Conservation (phyloP, 2,797 vertebrate species). For the Alca torda region DNA sequence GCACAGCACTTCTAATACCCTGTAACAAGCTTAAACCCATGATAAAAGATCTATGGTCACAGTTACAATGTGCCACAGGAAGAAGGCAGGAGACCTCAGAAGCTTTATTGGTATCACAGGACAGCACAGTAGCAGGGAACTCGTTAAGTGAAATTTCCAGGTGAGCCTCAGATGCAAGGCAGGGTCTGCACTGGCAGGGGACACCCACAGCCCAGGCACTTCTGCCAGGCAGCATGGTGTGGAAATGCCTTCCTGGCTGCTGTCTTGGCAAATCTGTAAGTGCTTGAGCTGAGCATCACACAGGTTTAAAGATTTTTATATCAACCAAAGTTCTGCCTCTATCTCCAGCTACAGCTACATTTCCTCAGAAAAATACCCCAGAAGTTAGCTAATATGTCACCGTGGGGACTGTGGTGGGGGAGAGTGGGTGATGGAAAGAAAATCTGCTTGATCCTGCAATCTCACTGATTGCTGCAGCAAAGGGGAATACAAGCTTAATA, state of each 20-base stretch:
- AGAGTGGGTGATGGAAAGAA: not conserved
- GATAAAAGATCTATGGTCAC: not conserved
- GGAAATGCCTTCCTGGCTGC: not conserved
- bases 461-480: not conserved
- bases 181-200: accelerated
- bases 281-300: not conserved
- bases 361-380: not conserved
- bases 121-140: not conserved
- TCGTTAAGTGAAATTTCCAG: not conserved
- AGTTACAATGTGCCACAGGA: not conserved
- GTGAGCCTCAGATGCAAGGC: not conserved
- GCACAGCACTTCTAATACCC: not conserved
- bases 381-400: not conserved
- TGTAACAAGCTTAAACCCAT: conserved; percentile 15
- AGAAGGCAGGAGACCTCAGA: not conserved
- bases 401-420: not conserved
- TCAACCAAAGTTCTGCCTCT: not conserved
- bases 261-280: not conserved
- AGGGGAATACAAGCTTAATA: not conserved
- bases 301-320: not conserved
- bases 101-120: not conserved
- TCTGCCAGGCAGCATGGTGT: not conserved
- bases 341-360: not conserved
- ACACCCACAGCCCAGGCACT: not conserved
- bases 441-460: not conserved